phyloP scores from a whole-genome alignment of 2,888 invertebrate genomes.

The Flexamia atlantica region DNA sequence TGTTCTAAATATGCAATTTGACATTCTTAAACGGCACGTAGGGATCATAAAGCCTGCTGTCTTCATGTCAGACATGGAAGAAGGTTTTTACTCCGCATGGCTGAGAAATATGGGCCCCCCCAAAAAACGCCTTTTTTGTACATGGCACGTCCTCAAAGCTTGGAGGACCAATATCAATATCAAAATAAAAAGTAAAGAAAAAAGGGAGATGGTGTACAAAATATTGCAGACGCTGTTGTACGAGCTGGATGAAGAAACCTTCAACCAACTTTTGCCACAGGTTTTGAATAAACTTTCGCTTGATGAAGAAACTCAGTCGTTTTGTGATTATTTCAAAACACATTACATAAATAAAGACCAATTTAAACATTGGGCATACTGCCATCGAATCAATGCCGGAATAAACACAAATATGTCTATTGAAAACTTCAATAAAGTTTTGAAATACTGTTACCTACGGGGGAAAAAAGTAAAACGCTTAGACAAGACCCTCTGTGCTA shows the following conservation, averaged over 20 bases:
- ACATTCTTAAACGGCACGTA: constrained; percentile 62
- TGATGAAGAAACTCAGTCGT: constrained; percentile 49
- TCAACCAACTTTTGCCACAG: not conserved
- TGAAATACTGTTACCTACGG: constrained; percentile 61
- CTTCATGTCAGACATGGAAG: constrained; percentile 70
- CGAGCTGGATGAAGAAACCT: not conserved
- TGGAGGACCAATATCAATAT: constrained; percentile 36
- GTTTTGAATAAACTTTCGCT: not conserved
- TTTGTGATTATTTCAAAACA: constrained; percentile 66
- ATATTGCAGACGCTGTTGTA: not conserved
- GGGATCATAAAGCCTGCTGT: constrained; percentile 63
- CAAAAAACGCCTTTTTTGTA: constrained; percentile 66
- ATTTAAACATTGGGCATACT: constrained; percentile 62
- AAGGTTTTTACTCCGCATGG: constrained; percentile 69
- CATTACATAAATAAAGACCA: constrained; percentile 62
- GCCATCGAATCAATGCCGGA: constrained; percentile 56
- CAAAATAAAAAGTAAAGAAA: constrained; percentile 25
- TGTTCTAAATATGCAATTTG: constrained; percentile 65
- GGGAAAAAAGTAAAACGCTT: constrained; percentile 56
- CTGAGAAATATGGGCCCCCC: constrained; percentile 66
- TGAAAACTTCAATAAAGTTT: constrained; percentile 60
- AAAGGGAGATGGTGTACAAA: constrained; percentile 11
- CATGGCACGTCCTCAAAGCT: constrained; percentile 69
- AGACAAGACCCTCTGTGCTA: constrained; percentile 55
- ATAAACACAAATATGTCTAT: constrained; percentile 61